Evolutionary conservation across 2,797 vertebrate genomes (phyloP), one percentile per base, ranked within the genome.

Genomic region (Oceanodroma leucorhoa): DNA sequence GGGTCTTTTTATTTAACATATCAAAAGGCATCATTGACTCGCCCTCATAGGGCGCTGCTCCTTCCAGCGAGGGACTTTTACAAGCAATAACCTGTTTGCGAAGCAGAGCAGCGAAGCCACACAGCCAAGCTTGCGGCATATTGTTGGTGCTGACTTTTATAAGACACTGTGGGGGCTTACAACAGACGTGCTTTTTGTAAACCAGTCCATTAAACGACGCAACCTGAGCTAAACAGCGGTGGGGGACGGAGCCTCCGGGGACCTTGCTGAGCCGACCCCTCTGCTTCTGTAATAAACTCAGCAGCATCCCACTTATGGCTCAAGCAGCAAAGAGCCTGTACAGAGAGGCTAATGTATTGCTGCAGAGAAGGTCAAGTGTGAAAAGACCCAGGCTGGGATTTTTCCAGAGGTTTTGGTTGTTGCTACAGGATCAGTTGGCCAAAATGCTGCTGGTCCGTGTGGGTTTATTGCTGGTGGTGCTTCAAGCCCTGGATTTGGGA

Each of bases 161-260:
- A 90, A 96, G 93, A 51, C 70, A 30, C 77, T 24, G 27, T 1
- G 85, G 89, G 86, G 89, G 85, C 64, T 95, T 19, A 20, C 84
- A 85, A 3, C 83, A 90, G 90, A 20, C 16, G 0, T 75, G 92
- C 50, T 75, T 91, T 94, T 53, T 93, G 87, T 88, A 81, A 93
- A 53, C 61, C 85, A 93, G 93, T 95, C 94, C 93, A 89, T 97
- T 96, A 97, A 96, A 76, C 66, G n/a, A 15, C 3, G 19, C 88
- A 26, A 69, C 61, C 43, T 12, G 57, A 78, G 92, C 90, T 77
- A 30, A 91, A 46, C 30, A 43, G 91, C 1, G 0, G 62, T 6
- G 0, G 54, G 89, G 91, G 82, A 67, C 1, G 0, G 17, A 84
- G 84, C 62, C 83, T 16, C 8, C 0, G 1, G 79, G 92, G 91